Percentiles rank a stretch among this genome's conserved stretches.
Conservation (phyloP, 2,113 vertebrate genomes). For the Halichoeres trimaculatus region DNA sequence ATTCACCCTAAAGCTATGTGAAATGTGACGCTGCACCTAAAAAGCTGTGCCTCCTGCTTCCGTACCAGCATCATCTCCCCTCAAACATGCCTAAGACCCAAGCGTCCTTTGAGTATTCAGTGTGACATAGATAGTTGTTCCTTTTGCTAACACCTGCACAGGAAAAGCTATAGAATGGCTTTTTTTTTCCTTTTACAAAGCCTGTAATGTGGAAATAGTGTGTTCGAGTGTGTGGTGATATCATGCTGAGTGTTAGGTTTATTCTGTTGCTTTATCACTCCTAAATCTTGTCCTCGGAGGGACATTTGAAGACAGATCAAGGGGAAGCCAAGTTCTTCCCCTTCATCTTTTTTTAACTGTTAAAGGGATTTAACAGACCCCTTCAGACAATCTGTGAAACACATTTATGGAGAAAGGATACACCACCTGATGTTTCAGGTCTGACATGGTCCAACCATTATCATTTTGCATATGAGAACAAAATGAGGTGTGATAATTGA, state of each 20-base stretch:
- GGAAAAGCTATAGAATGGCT: not conserved
- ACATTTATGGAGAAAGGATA: slow-evolving; percentile 78
- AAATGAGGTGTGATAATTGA: slow-evolving; percentile 86
- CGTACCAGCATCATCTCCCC: slow-evolving; percentile 43
- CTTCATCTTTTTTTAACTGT: slow-evolving; percentile 70
- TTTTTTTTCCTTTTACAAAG: slow-evolving; percentile 18
- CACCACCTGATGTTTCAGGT: slow-evolving; percentile 74
- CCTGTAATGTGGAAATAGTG: slow-evolving; percentile 43
- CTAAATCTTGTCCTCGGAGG: slow-evolving; percentile 72
- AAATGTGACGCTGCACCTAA: slow-evolving; percentile 75
- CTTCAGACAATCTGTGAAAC: slow-evolving; percentile 80
- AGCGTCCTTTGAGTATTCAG: slow-evolving; percentile 42
- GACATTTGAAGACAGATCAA: slow-evolving; percentile 78
- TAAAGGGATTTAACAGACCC: slow-evolving; percentile 79
- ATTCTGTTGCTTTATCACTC: slow-evolving; percentile 75
- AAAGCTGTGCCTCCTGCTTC: slow-evolving; percentile 54
- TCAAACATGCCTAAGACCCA: slow-evolving; percentile 40
- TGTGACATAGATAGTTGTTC: slow-evolving; percentile 33
- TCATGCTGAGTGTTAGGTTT: slow-evolving; percentile 72
- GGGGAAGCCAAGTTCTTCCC: slow-evolving; percentile 70
- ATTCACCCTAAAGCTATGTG: slow-evolving; percentile 73
- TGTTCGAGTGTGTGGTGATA: slow-evolving; percentile 65
- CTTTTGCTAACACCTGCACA: slow-evolving; percentile 47
- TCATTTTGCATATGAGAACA: slow-evolving; percentile 82
- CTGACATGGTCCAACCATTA: slow-evolving; percentile 82